phyloP scores from a whole-genome alignment of 2,113 vertebrate genomes.

The Phalacrocorax carbo region DNA sequence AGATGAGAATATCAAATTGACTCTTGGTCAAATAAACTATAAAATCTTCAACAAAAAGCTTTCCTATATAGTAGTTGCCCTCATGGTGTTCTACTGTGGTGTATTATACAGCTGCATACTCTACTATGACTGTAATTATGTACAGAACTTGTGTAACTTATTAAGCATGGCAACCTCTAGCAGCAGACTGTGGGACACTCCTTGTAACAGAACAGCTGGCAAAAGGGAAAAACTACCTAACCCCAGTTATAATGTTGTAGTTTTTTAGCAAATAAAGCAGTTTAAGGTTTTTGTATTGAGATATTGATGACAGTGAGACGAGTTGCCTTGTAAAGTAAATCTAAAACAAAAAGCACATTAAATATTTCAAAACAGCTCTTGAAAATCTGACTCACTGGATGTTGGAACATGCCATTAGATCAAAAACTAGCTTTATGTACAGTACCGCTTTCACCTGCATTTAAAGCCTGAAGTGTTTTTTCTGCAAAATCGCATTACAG shows the following conservation, averaged over 20 bases:
- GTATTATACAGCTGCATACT: neutral
- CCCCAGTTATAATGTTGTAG: slow-evolving; percentile 61
- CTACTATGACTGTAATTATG: slow-evolving; percentile 80
- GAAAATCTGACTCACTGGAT: neutral
- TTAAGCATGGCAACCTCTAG: slow-evolving; percentile 28
- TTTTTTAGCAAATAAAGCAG: slow-evolving; percentile 69
- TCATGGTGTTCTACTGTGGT: slow-evolving; percentile 1
- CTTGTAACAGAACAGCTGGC: slow-evolving; percentile 21
- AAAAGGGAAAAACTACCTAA: slow-evolving; percentile 61
- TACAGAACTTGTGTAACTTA: slow-evolving; percentile 87
- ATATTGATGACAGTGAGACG: slow-evolving; percentile 54
- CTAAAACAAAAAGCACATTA: slow-evolving; percentile 65
- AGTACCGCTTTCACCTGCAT: neutral
- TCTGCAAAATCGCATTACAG: neutral
- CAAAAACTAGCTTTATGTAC: neutral
- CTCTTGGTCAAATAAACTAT: neutral
- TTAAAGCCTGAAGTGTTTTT: neutral
- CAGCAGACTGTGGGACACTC: neutral
- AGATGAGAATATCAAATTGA: neutral
- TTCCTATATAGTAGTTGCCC: neutral
- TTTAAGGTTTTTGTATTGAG: slow-evolving; percentile 75
- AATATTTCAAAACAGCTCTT: slow-evolving; percentile 69
- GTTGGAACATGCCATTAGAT: neutral
- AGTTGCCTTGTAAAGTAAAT: slow-evolving; percentile 72
- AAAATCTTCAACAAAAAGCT: neutral